Percentiles rank a stretch among this genome's conserved stretches.
phyloP scores from a whole-genome alignment of 30 jellyfish, hydroid and myxozoan species.

The Aurelia coerulea region DNA sequence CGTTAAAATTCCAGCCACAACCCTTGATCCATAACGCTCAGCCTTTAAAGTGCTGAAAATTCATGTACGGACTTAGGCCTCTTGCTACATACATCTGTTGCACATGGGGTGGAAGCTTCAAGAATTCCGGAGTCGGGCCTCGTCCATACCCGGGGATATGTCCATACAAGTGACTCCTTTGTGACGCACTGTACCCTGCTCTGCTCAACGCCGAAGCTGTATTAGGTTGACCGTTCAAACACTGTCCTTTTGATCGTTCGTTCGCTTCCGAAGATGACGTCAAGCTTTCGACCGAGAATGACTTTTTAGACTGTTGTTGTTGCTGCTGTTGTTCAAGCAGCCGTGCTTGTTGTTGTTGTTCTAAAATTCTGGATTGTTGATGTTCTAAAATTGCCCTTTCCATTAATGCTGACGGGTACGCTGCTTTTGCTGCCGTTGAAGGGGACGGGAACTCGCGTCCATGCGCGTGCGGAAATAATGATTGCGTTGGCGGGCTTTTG shows the following conservation, averaged over 20 bases:
- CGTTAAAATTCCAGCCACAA: too few relatives aligned
- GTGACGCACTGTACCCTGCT: slow-evolving; percentile 66
- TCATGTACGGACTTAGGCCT: slow-evolving; percentile 69
- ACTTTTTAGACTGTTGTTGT: slow-evolving; percentile 69
- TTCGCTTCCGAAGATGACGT: slow-evolving; percentile 71
- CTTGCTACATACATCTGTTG: slow-evolving; percentile 66
- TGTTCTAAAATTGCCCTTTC: slow-evolving; percentile 58
- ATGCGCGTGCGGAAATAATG: slow-evolving; percentile 63
- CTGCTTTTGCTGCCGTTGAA: slow-evolving; percentile 48
- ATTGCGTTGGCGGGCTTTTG: slow-evolving; percentile 69
- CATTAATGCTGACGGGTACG: slow-evolving; percentile 44
- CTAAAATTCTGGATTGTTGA: slow-evolving; percentile 25
- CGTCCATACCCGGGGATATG: slow-evolving; percentile 63
- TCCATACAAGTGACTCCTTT: slow-evolving; percentile 68
- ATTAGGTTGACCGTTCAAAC: slow-evolving; percentile 68
- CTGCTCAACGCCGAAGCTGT: slow-evolving; percentile 61
- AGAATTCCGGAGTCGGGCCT: slow-evolving; percentile 60
- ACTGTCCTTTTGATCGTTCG: slow-evolving; percentile 74
- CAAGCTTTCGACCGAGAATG: slow-evolving; percentile 92
- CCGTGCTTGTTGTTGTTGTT: slow-evolving; percentile 43
- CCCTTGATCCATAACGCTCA: not conserved
- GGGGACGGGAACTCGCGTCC: slow-evolving; percentile 76
- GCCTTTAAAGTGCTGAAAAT: slow-evolving; percentile 11
- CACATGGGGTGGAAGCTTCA: slow-evolving; percentile 69
- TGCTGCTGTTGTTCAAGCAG: slow-evolving; percentile 25